Evolutionary conservation across 2,888 invertebrate species (phyloP), one percentile per base, ranked within the genome.

Genomic region (Strigamia crassipes): DNA sequence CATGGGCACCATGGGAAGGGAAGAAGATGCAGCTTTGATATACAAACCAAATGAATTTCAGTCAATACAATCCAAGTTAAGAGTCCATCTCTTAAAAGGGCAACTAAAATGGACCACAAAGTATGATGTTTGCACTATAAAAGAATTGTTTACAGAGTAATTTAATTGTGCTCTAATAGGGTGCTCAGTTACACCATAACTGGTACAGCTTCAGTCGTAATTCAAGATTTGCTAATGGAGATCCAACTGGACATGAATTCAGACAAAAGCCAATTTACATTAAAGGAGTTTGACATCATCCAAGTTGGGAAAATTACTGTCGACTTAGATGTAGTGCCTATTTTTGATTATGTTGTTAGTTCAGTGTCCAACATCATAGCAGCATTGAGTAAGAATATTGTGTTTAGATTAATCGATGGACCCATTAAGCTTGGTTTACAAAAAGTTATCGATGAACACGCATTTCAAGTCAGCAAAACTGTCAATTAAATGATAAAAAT

Each of bases 31-130:
- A 66, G 61, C 61, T 66, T 4, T 66, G 18, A 23, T 66, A n/a
- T 66, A 66, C 23, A 66, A 66, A 66, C 61, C 61, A n/a, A 66
- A 66, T 66, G 61, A 66, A 12, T n/a, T 66, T 66, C 61, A 66
- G 18, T 66, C 21, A 15, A 66, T 66, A n/a, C 61, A 66, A 66
- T n/a, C 61, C 6, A 66, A 66, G 21, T 18, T 66, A 5, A 66
- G 61, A 66, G 61, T 66, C 9, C 61, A 66, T 23, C 21, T 66
- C 2, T 18, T 66, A 21, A 66, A 66, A 66, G 61, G 61, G 0
- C 61, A 66, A 66, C 61, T 66, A 8, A 66, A 66, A 66, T 66
- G 61, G 61, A 66, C 21, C 18, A 66, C 61, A 21, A 66, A 23
- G 61, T 66, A 66, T 66, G 23, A n/a, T 21, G 18, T 46, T 46